phyloP scores from a whole-genome alignment of 2,888 invertebrate species.

The Eupithecia tripunctaria region DNA sequence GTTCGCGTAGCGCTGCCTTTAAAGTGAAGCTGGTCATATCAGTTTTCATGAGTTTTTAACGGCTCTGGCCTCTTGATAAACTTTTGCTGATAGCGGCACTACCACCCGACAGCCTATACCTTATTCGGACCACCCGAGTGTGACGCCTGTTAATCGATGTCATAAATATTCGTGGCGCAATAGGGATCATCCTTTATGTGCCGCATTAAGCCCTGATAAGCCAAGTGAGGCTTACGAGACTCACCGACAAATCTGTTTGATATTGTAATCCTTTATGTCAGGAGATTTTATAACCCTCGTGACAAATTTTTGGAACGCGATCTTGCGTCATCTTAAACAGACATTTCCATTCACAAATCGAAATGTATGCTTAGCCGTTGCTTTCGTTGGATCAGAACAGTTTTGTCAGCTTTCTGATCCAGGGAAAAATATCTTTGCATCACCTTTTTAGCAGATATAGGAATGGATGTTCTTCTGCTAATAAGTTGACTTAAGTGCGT shows the following conservation, averaged over 20 bases:
- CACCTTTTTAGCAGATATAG: not conserved
- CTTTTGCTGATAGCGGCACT: conserved; percentile 59
- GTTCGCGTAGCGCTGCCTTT: conserved; percentile 48
- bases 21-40: conserved; percentile 57
- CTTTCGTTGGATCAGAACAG: not conserved
- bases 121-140: conserved; percentile 72
- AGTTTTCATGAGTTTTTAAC: conserved; percentile 63
- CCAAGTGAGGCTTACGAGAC: conserved; percentile 51
- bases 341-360: not conserved
- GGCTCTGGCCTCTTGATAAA: conserved; percentile 69
- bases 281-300: conserved; percentile 34
- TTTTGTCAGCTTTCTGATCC: not conserved
- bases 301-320: conserved; percentile 34
- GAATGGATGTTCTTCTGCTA: not conserved
- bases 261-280: conserved; percentile 55
- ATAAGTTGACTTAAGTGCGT: not conserved
- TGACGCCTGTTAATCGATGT: conserved; percentile 59
- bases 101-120: conserved; percentile 54
- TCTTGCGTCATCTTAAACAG: conserved; percentile 33
- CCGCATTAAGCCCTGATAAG: conserved; percentile 70
- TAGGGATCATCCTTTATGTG: conserved; percentile 66
- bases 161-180: conserved; percentile 78
- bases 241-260: conserved; percentile 58
- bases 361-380: not conserved
- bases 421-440: not conserved